These are phyloP conservation scores for Colostygia pectinataria DNA, from an alignment of 2,888 invertebrate genomes.

Conservation along the genomic window DNA sequence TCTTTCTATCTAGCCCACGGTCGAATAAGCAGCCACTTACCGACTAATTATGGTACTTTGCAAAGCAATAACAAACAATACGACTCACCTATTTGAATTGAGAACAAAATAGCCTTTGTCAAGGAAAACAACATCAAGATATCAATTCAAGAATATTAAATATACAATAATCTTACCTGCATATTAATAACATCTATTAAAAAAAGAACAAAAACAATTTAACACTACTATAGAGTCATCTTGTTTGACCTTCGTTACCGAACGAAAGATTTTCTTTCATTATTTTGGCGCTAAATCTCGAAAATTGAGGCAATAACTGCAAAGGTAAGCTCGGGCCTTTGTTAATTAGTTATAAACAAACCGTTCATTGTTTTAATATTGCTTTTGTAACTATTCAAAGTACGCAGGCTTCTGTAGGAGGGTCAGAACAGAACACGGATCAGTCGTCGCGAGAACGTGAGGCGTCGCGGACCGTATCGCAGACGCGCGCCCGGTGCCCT, in stretches of 20 bases:
- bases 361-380: constrained; percentile 46
- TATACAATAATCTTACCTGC: constrained; percentile 4
- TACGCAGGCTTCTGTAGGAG: constrained; percentile 11
- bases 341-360: constrained; percentile 50
- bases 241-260: constrained; percentile 23
- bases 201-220: constrained; percentile 28
- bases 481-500: constrained; percentile 39
- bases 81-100: constrained; percentile 12
- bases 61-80: constrained; percentile 13
- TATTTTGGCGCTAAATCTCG: constrained; percentile 19
- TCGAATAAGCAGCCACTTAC: constrained; percentile 3
- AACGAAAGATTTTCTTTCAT: constrained; percentile 20
- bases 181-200: constrained; percentile 18
- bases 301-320: constrained; percentile 23
- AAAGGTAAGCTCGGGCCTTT: constrained; percentile 36
- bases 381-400: constrained; percentile 22
- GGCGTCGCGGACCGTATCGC: constrained; percentile 58
- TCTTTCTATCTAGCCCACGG: constrained; percentile 10
- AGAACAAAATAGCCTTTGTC: constrained; percentile 18
- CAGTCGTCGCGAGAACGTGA: constrained; percentile 46
- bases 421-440: neutral
- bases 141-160: constrained; percentile 17
- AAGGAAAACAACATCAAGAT: constrained; percentile 23
- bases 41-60: neutral
- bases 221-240: constrained; percentile 30